Percentiles rank a stretch among this genome's conserved stretches.
These are phyloP conservation scores for Mirounga angustirostris DNA, from an alignment of 2,113 vertebrate species.

Conservation along the genomic window DNA sequence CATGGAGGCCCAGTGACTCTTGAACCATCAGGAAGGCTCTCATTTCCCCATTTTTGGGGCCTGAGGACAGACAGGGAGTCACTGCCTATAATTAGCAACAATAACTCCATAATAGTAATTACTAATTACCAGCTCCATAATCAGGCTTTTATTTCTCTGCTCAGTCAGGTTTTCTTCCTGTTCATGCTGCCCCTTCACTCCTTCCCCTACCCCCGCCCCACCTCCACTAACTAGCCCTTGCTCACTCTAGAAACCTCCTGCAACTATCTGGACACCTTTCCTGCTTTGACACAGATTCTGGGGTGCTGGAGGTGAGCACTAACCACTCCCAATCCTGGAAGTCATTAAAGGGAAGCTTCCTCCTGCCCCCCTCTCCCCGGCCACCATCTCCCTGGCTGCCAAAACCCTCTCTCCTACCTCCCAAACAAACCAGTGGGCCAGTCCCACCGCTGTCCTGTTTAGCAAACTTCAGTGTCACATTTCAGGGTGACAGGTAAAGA, in stretches of 20 bases:
- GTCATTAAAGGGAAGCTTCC: neutral
- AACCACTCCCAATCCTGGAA: neutral
- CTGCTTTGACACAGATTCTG: neutral
- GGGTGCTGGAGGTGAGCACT: fast-evolving
- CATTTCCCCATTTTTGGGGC: neutral
- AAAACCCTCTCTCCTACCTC: neutral
- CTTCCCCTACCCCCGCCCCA: neutral
- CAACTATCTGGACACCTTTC: constrained; percentile 27
- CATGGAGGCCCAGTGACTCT: neutral
- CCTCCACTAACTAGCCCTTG: neutral
- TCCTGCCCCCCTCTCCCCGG: neutral
- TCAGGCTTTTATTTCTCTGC: neutral
- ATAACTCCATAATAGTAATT: constrained; percentile 14
- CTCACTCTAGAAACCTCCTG: neutral
- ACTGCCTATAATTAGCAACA: constrained; percentile 60
- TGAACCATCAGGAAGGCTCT: neutral
- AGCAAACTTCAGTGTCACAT: constrained; percentile 73
- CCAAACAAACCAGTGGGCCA: constrained; percentile 2
- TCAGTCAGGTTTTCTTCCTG: neutral
- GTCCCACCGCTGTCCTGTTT: constrained; percentile 53
- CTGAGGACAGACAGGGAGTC: constrained; percentile 10
- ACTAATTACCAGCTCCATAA: constrained; percentile 50
- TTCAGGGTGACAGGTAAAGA: constrained; percentile 83
- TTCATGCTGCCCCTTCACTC: fast-evolving
- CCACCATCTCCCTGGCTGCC: neutral